Percentiles rank a stretch among this genome's conserved stretches.
phyloP scores from a whole-genome alignment of 2,797 vertebrate species.

The Gouania willdenowi region DNA sequence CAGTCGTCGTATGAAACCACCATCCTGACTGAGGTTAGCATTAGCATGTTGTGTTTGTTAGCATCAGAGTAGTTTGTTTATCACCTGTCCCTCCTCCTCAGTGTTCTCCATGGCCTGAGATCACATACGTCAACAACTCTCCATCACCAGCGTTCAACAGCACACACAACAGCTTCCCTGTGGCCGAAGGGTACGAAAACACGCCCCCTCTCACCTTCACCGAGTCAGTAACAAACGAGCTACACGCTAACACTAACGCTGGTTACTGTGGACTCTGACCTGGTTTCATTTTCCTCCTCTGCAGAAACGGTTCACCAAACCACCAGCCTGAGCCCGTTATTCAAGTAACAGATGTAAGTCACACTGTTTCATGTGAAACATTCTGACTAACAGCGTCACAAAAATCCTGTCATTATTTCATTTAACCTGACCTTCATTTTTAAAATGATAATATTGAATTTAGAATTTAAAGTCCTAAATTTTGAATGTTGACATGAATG shows the following conservation, averaged over 20 bases:
- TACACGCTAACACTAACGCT: not conserved
- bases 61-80: too few relatives aligned
- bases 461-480: too few relatives aligned
- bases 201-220: too few relatives aligned
- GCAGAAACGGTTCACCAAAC: slow-evolving; percentile 90
- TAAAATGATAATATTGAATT: too few relatives aligned
- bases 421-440: too few relatives aligned
- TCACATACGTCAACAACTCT: slow-evolving; percentile 86
- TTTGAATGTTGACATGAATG: too few relatives aligned
- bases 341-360: slow-evolving; percentile 88
- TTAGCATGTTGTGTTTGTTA: too few relatives aligned
- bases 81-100: too few relatives aligned
- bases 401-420: too few relatives aligned
- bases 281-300: not conserved
- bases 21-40: slow-evolving; percentile 76
- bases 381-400: too few relatives aligned
- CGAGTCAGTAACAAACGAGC: too few relatives aligned
- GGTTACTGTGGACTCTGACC: not conserved
- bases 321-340: slow-evolving; percentile 90
- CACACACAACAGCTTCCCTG: slow-evolving; percentile 87
- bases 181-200: slow-evolving; percentile 86
- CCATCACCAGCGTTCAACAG: slow-evolving; percentile 92
- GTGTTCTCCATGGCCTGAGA: slow-evolving; percentile 95
- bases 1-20: slow-evolving; percentile 80
- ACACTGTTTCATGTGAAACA: too few relatives aligned